Base-by-base conservation (phyloP, 2,113 vertebrate genomes). In the Rostratula benghalensis region DNA sequence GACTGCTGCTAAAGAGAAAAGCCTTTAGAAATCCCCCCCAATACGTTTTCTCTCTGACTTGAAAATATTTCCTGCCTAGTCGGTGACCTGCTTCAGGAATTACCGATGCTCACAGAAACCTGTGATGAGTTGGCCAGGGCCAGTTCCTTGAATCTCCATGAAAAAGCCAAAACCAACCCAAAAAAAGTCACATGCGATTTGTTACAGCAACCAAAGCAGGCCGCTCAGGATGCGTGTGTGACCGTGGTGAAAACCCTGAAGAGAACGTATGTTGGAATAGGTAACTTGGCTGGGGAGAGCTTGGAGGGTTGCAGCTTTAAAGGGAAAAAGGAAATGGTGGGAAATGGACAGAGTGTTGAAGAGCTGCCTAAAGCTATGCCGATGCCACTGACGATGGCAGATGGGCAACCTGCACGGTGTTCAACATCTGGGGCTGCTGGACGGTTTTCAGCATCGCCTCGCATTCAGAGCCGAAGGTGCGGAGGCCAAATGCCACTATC, bases 351-450 rank as follows among this genome's bases (percentile, higher is more conserved):
- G 28, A 20, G 18, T 23, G 43, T 37, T 1, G 3, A 24, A 75
- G 35, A 3, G 2, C 37, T 28, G 17, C 54, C 48, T 56, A 33
- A 33, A 89, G n/a, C 45, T 5, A 11, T 1, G 9, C 50, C 57
- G 18, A 39, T 0, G 1, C 31, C 33, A 23, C 20, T 0, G 1
- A 33, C 6, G 30, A 25, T 3, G 7, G 70, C 1, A 28, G 25
- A 35, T 2, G 33, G 73, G 35, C 46, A 70, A 69, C 33, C 48
- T 30, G 54, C 5, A 0, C 0, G 1, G 20, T 3, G 37, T 43
- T 84, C 24, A 9, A 21, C 4, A 6, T 48, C 53, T 87, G 69
- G n/a, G 45, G 46, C 41, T 67, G 63, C 54, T 33, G 54, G 39
- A 18, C 1, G 1, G 64, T 76, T 93, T 67, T 45, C 79, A 90